Percentiles rank a stretch among this genome's conserved stretches.
phyloP scores from a whole-genome alignment of 1,140 invertebrate genomes.

The Gryllus bimaculatus region DNA sequence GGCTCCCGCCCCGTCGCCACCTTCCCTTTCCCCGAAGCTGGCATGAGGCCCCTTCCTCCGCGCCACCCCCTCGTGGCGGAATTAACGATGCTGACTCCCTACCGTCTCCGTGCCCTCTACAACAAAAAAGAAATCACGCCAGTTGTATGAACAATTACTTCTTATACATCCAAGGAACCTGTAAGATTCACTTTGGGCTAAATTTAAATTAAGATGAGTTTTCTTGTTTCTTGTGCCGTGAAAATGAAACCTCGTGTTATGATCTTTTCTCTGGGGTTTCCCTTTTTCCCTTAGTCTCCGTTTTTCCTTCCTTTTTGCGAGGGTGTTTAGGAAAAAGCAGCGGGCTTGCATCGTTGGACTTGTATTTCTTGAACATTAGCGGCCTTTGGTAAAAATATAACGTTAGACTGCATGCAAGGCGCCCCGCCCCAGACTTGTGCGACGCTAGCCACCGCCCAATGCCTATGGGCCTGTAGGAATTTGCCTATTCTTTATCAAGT shows the following conservation, averaged over 20 bases:
- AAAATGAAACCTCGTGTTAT: background rate
- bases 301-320: background rate
- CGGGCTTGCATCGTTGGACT: too few relatives aligned
- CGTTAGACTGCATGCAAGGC: too few relatives aligned
- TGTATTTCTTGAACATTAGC: too few relatives aligned
- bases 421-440: too few relatives aligned
- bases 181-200: background rate
- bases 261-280: background rate
- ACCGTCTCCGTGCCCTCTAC: too few relatives aligned
- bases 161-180: background rate
- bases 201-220: background rate
- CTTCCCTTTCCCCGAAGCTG: background rate
- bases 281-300: background rate
- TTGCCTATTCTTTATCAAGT: too few relatives aligned
- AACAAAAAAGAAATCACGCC: background rate
- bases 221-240: background rate
- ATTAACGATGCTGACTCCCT: background rate
- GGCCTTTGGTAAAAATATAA: too few relatives aligned
- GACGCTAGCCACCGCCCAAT: too few relatives aligned
- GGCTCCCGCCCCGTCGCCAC: background rate
- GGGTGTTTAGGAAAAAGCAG: background rate
- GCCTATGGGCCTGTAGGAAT: too few relatives aligned
- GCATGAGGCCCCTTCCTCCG: too few relatives aligned
- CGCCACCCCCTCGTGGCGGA: background rate
- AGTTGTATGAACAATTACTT: background rate